phyloP scores from a whole-genome alignment of 2,797 vertebrate species.

The Enteromius thamalakanensis region DNA sequence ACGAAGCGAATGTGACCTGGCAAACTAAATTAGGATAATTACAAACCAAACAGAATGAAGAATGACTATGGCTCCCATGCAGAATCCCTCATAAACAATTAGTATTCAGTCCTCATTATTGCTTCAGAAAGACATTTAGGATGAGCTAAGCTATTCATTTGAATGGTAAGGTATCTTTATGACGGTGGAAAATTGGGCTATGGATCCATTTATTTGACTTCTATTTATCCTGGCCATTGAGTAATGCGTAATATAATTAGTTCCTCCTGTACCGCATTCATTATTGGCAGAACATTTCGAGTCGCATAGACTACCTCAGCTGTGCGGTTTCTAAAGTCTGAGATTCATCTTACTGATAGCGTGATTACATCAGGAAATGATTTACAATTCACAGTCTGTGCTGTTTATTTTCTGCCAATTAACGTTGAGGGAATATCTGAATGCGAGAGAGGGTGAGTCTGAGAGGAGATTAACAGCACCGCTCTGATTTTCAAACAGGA shows the following conservation, averaged over 20 bases:
- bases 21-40: constrained; percentile 66
- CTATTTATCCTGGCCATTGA: constrained; percentile 60
- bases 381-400: constrained; percentile 56
- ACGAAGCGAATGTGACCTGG: constrained; percentile 57
- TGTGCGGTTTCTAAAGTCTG: constrained; percentile 44
- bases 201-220: constrained; percentile 28
- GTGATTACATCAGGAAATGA: constrained; percentile 62
- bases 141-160: constrained; percentile 46
- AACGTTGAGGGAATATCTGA: constrained; percentile 47
- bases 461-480: constrained; percentile 7
- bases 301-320: constrained; percentile 58
- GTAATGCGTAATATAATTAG: constrained; percentile 65
- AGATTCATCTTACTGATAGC: constrained; percentile 59
- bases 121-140: constrained; percentile 35
- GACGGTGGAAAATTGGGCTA: constrained; percentile 31
- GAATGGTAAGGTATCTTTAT: constrained; percentile 53
- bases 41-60: constrained; percentile 51
- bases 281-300: constrained; percentile 66
- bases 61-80: neutral
- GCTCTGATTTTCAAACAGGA: constrained; percentile 37
- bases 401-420: constrained; percentile 63
- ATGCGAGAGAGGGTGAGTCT: constrained; percentile 26
- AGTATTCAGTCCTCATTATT: constrained; percentile 24
- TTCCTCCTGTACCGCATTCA: constrained; percentile 62
- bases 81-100: constrained; percentile 33